Percentiles rank a stretch among this genome's conserved stretches.
Evolutionary conservation across 2,888 invertebrate genomes (phyloP).

Genomic region (Masnerella sp.): DNA sequence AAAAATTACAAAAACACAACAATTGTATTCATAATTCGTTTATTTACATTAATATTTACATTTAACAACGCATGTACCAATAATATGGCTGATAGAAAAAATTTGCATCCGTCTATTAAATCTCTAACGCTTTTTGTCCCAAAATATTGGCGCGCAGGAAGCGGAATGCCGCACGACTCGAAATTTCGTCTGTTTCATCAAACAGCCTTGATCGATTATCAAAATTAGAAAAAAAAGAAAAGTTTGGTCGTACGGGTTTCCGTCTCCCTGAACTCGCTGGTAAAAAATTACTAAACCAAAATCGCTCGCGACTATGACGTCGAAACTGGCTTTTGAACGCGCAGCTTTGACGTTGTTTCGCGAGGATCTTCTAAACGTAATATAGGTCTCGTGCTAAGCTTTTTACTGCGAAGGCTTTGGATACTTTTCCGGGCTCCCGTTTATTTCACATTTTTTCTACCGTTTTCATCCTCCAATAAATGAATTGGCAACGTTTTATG

Average conservation of each 20-base stretch:
- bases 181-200: too few relatives aligned
- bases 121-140: constrained; percentile 11
- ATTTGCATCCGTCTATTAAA: constrained; percentile 28
- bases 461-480: not conserved
- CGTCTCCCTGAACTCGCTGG: constrained; percentile 3
- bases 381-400: constrained; percentile 21
- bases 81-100: constrained; percentile 48
- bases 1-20: constrained; percentile 1
- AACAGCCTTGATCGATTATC: constrained; percentile 5
- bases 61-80: constrained; percentile 49
- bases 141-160: not conserved
- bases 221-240: constrained; percentile 17
- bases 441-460: constrained; percentile 9
- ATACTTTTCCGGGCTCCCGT: constrained; percentile 24
- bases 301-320: constrained; percentile 13
- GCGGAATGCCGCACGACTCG: not conserved
- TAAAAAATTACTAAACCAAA: constrained; percentile 23
- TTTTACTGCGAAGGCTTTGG: constrained; percentile 10
- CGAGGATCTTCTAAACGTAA: constrained; percentile 21
- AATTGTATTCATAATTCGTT: constrained; percentile 20
- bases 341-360: constrained; percentile 32
- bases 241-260: not conserved
- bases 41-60: constrained; percentile 54
- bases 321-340: constrained; percentile 28
- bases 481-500: too few relatives aligned